Percentiles rank a stretch among this genome's conserved stretches.
Conservation (phyloP, 2,888 invertebrate genomes). For the Matsumyia berberina region DNA sequence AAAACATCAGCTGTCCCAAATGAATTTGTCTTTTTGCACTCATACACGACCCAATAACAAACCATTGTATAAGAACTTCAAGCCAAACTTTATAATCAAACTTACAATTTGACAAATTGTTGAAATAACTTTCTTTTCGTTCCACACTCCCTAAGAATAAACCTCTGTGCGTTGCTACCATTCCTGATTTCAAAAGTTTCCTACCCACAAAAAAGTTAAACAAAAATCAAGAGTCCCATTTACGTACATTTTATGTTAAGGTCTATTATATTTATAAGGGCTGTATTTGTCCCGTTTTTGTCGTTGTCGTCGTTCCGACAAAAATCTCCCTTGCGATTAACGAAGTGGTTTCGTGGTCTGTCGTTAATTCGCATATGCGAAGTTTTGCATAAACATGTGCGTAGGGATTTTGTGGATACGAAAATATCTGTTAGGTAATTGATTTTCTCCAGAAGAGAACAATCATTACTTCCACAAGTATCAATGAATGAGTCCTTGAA, state of each 20-base stretch:
- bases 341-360: conserved; percentile 77
- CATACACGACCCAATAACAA: conserved; percentile 35
- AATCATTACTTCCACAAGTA: neutral
- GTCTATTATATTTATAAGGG: conserved; percentile 44
- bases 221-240: conserved; percentile 67
- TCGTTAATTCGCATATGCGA: conserved; percentile 76
- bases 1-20: conserved; percentile 24
- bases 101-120: conserved; percentile 70
- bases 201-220: conserved; percentile 58
- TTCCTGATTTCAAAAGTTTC: conserved; percentile 46
- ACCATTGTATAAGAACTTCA: conserved; percentile 54
- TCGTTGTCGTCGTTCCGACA: conserved; percentile 26
- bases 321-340: conserved; percentile 42
- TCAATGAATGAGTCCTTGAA: conserved; percentile 28
- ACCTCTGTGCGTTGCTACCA: conserved; percentile 32
- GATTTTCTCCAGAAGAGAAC: conserved; percentile 18
- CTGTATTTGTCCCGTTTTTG: conserved; percentile 37
- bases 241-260: conserved; percentile 54
- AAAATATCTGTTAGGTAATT: conserved; percentile 37
- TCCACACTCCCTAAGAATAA: conserved; percentile 17
- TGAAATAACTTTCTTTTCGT: conserved; percentile 59
- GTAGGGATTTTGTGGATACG: conserved; percentile 32
- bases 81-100: conserved; percentile 71
- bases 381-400: conserved; percentile 49
- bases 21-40: conserved; percentile 44